Percentiles rank a stretch among this genome's conserved stretches.
These are phyloP conservation scores for Lepidothrix coronata DNA, from an alignment of 2,113 vertebrate species.

Conservation along the genomic window DNA sequence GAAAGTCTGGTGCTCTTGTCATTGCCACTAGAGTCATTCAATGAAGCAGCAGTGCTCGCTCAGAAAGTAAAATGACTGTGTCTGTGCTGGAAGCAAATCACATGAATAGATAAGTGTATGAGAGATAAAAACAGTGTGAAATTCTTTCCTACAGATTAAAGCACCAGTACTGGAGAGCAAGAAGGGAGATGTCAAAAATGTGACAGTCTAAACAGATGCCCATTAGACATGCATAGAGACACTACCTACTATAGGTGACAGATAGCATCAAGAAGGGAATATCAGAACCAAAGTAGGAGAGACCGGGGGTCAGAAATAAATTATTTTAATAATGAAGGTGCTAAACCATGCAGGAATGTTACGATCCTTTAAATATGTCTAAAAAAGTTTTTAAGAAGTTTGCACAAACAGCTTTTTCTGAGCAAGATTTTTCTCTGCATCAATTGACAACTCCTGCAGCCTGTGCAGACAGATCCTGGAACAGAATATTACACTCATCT, in stretches of 20 bases:
- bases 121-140: neutral
- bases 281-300: neutral
- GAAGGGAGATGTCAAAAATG: neutral
- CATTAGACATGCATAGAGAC: neutral
- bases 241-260: neutral
- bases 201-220: neutral
- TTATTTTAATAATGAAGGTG: neutral
- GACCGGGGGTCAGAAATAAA: neutral
- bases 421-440: neutral
- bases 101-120: neutral
- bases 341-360: neutral
- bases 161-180: neutral
- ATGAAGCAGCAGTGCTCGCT: accelerated
- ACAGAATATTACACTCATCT: neutral
- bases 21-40: neutral
- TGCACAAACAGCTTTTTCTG: neutral
- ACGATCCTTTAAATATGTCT: neutral
- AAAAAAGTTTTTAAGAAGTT: neutral
- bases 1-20: neutral
- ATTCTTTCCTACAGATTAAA: neutral
- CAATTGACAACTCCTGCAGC: neutral
- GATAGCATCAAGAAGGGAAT: neutral
- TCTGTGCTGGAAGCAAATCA: neutral
- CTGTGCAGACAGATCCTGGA: neutral
- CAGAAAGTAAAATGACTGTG: neutral